phyloP scores from a whole-genome alignment of 2,888 invertebrate genomes.

The Eubasilissa splendida region DNA sequence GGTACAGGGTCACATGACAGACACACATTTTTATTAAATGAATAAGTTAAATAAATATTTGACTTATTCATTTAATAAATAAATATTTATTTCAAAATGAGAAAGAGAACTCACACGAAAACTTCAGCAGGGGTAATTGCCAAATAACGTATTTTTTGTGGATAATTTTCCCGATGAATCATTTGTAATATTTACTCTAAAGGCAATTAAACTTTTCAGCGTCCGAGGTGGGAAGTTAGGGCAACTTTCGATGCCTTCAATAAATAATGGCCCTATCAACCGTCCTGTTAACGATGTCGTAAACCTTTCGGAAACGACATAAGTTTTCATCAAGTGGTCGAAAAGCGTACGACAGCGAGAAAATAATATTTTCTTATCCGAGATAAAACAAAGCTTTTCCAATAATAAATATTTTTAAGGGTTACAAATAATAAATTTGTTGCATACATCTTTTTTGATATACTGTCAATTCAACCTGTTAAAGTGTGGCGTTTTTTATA shows the following conservation, averaged over 20 bases:
- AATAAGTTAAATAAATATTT: no score
- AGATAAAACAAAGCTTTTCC: no score
- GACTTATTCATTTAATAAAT: no score
- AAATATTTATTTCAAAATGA: background rate
- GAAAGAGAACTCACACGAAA: background rate
- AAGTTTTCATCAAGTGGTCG: constrained; percentile 22
- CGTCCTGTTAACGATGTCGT: constrained; percentile 33
- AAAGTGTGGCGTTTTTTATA: no score
- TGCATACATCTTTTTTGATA: no score
- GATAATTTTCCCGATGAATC: background rate
- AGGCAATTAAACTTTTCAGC: constrained; percentile 27
- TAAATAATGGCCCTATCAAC: constrained; percentile 32
- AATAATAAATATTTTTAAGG: no score
- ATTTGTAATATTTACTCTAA: background rate
- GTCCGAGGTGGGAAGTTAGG: background rate
- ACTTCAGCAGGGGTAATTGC: no score
- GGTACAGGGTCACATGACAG: no score
- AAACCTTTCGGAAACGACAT: constrained; percentile 26
- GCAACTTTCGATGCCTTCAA: background rate
- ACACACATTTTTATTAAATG: no score
- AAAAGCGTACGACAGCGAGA: background rate
- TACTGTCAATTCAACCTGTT: no score
- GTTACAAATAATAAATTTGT: no score
- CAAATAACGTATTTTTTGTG: no score
- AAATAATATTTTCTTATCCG: constrained; percentile 1